Percentiles rank a stretch among this genome's conserved stretches.
Conservation (phyloP, 2,888 invertebrate genomes). For the Eucera pruinosa region DNA sequence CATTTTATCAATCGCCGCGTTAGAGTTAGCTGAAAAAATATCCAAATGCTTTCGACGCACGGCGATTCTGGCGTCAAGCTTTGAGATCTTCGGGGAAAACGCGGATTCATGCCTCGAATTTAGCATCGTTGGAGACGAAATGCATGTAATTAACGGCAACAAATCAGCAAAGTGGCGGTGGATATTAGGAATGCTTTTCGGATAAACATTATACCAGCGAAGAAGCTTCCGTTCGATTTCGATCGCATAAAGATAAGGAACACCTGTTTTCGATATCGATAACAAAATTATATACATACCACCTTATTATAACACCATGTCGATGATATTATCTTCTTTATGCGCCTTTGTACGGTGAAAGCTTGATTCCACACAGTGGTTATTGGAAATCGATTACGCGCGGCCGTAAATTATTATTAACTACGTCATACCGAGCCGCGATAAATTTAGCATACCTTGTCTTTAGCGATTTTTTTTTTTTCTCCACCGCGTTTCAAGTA, state of each 20-base stretch:
- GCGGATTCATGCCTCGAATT: conserved; percentile 23
- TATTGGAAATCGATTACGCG: conserved; percentile 59
- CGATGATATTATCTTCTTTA: conserved; percentile 62
- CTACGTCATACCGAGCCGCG: conserved; percentile 31
- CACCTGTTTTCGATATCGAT: conserved; percentile 64
- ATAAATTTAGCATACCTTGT: conserved; percentile 52
- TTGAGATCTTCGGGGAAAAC: too few relatives aligned
- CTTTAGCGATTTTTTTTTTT: conserved; percentile 40
- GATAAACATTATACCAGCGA: conserved; percentile 38
- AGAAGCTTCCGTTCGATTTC: conserved; percentile 56
- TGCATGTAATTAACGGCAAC: conserved; percentile 38
- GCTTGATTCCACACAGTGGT: conserved; percentile 62
- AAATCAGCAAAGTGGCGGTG: conserved; percentile 32
- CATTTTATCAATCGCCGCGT: too few relatives aligned
- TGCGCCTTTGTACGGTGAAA: conserved; percentile 63
- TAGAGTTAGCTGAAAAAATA: too few relatives aligned
- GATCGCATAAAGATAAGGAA: conserved; percentile 55
- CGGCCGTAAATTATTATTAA: conserved; percentile 51
- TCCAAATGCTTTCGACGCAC: too few relatives aligned
- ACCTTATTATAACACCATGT: conserved; percentile 63
- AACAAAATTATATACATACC: conserved; percentile 62
- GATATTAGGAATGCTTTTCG: conserved; percentile 27
- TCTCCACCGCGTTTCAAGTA: conserved; percentile 12
- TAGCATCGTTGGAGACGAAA: conserved; percentile 22
- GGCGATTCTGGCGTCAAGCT: too few relatives aligned